Evolutionary conservation across 2,113 vertebrate species (phyloP).

Genomic region (Alectura lathami): DNA sequence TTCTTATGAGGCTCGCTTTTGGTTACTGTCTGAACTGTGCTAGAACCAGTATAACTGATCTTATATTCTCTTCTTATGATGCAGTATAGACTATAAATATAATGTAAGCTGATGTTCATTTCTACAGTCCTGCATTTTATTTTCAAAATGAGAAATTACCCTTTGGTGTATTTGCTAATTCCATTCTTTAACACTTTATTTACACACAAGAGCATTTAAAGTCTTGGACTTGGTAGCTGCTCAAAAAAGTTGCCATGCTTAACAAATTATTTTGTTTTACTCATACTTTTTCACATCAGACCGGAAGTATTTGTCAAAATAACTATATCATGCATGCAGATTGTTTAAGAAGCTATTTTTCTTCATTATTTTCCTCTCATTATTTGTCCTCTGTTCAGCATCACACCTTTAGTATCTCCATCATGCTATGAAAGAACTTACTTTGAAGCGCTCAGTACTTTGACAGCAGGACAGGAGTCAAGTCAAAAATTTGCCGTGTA

Average conservation of each 20-base stretch:
- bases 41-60: not conserved
- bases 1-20: not conserved
- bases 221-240: not conserved
- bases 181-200: not conserved
- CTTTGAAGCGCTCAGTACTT: not conserved
- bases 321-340: not conserved
- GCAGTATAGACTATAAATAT: not conserved
- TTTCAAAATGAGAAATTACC: not conserved
- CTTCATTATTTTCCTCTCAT: not conserved
- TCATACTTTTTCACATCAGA: not conserved
- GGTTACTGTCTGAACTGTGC: not conserved
- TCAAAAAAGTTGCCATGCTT: not conserved
- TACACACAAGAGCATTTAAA: not conserved
- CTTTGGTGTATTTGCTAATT: not conserved
- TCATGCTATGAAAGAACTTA: not conserved
- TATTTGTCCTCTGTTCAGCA: not conserved
- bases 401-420: not conserved
- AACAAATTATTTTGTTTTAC: not conserved
- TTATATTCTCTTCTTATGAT: not conserved
- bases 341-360: not conserved
- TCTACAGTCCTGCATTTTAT: not conserved
- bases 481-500: not conserved
- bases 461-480: not conserved
- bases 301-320: not conserved
- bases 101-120: not conserved